These are phyloP conservation scores for Lerista edwardsae DNA, from an alignment of 2,797 vertebrate genomes.

Conservation along the genomic window DNA sequence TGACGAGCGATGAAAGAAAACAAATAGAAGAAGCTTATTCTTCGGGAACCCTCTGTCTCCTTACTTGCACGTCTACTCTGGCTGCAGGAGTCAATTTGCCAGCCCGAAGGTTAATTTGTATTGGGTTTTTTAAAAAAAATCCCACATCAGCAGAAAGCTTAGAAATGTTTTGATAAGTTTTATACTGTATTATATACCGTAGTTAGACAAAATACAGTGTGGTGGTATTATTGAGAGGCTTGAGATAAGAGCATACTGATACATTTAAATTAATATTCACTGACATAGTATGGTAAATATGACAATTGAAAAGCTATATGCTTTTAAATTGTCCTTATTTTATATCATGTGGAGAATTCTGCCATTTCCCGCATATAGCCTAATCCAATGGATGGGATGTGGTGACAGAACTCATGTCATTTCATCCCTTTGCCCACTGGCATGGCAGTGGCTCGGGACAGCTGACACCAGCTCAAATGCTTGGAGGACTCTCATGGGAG, in stretches of 20 bases:
- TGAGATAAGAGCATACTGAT: no score
- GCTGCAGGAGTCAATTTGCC: slow-evolving; percentile 96
- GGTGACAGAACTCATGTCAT: no score
- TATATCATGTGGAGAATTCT: neutral
- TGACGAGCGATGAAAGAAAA: slow-evolving; percentile 90
- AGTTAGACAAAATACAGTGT: neutral
- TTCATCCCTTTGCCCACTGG: no score
- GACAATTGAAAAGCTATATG: no score
- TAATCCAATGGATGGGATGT: no score
- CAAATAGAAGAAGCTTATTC: slow-evolving; percentile 93
- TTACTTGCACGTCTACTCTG: slow-evolving; percentile 93
- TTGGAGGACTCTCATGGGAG: no score
- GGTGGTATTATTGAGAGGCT: no score
- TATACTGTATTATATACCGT: neutral
- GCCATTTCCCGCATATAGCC: neutral
- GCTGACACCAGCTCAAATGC: no score
- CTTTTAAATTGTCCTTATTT: no score
- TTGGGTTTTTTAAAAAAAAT: neutral
- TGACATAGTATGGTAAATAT: no score
- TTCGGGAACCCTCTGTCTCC: slow-evolving; percentile 87
- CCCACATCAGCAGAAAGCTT: neutral
- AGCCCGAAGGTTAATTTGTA: slow-evolving; percentile 85
- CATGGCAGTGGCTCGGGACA: no score
- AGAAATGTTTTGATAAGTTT: neutral
- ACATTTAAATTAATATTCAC: no score